Conservation (phyloP, 2,797 vertebrate species). For the Cheirogaleus major region DNA sequence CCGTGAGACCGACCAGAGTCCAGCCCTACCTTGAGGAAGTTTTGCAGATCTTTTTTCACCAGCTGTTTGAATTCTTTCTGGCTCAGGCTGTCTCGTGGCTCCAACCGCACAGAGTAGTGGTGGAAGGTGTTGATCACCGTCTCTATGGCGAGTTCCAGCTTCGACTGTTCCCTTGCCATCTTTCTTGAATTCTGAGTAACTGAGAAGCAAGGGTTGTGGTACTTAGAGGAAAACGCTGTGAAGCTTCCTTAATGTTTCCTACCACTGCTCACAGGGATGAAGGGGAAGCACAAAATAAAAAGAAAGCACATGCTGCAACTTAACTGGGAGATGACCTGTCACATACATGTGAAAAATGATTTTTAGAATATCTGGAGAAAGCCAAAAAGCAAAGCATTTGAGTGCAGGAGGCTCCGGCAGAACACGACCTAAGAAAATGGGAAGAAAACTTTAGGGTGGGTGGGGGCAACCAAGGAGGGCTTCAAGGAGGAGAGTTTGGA, state of each 20-base stretch:
- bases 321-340: neutral
- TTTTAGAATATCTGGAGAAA: neutral
- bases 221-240: neutral
- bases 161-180: fast-evolving
- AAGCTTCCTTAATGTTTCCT: neutral
- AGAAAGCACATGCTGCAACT: neutral
- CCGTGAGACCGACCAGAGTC: neutral
- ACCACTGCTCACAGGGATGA: neutral
- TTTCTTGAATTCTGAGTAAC: neutral
- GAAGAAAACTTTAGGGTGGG: neutral
- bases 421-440: neutral
- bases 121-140: slow-evolving; percentile 71
- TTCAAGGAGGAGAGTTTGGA: neutral
- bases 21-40: slow-evolving; percentile 71
- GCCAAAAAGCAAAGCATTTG: neutral
- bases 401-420: neutral
- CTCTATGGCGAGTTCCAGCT: neutral
- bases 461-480: neutral
- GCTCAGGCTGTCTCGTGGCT: neutral
- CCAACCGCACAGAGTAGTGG: neutral
- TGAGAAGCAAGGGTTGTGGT: neutral
- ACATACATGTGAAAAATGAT: neutral
- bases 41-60: slow-evolving; percentile 30
- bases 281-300: neutral
- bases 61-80: slow-evolving; percentile 49